phyloP scores from a whole-genome alignment of 2,888 invertebrate genomes.

The Auanema freiburgensis region DNA sequence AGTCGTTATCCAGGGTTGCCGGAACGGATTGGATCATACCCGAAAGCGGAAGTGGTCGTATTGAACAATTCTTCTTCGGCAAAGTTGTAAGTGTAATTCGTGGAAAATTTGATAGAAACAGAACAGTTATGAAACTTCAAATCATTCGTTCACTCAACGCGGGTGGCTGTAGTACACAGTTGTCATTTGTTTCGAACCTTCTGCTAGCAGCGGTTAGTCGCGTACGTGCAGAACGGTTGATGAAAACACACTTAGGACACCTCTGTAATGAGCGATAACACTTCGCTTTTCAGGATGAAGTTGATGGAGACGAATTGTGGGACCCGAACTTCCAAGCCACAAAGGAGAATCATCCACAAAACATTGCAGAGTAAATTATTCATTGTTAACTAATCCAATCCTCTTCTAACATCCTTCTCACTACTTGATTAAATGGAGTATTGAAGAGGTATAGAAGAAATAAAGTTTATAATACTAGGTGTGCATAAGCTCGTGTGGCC shows the following conservation, averaged over 20 bases:
- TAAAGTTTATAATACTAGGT: background rate
- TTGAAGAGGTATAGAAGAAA: background rate
- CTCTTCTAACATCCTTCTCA: background rate
- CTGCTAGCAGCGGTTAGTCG: too few relatives aligned
- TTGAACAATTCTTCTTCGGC: conserved; percentile 31
- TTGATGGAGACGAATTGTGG: conserved; percentile 11
- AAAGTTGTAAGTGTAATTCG: conserved; percentile 16
- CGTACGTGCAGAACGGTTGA: too few relatives aligned
- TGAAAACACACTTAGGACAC: background rate
- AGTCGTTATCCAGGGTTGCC: conserved; percentile 24
- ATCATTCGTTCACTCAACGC: background rate
- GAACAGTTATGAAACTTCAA: background rate
- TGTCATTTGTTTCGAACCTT: background rate
- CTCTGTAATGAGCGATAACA: background rate
- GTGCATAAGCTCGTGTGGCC: too few relatives aligned
- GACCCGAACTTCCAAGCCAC: background rate
- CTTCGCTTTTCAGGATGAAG: conserved; percentile 14
- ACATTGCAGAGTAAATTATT: too few relatives aligned
- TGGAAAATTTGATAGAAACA: background rate
- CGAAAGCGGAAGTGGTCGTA: conserved; percentile 16
- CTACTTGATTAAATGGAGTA: background rate
- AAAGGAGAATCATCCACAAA: too few relatives aligned
- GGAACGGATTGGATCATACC: conserved; percentile 25
- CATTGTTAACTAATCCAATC: background rate
- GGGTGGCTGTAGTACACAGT: background rate